Evolutionary conservation across 2,113 vertebrate species (phyloP).

Genomic region (Pica pica): DNA sequence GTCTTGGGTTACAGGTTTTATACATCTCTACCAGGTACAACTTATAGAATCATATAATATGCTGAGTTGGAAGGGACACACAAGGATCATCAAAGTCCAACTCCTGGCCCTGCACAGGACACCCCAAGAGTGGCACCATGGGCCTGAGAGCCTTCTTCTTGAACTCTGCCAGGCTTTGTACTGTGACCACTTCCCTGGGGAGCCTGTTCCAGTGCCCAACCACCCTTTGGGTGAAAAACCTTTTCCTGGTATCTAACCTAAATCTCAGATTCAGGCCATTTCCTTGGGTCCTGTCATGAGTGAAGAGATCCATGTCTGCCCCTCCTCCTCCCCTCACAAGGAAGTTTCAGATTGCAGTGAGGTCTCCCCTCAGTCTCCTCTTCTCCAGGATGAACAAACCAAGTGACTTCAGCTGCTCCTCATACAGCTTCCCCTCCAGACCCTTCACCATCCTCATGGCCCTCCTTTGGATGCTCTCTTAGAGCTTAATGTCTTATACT

Average conservation of each 20-base stretch:
- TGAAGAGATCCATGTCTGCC: not conserved
- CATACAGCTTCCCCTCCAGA: fast-evolving
- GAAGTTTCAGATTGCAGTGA: not conserved
- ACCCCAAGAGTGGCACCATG: too few species aligned
- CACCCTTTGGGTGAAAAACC: not conserved
- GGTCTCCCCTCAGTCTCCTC: not conserved
- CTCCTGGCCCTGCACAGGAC: not conserved
- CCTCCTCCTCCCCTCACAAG: fast-evolving
- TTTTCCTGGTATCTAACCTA: not conserved
- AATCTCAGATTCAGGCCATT: not conserved
- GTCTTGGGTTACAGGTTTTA: not conserved
- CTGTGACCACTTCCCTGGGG: not conserved
- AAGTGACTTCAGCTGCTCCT: not conserved
- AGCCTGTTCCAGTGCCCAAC: not conserved
- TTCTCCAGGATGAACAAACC: not conserved
- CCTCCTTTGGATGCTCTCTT: not conserved
- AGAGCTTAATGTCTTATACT: not conserved
- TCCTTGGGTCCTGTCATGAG: not conserved
- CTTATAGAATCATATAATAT: not conserved
- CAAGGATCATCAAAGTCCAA: not conserved
- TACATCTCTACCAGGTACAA: not conserved
- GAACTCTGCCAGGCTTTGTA: fast-evolving
- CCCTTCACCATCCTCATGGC: not conserved
- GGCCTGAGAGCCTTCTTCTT: not conserved
- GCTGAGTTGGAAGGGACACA: not conserved